Evolutionary conservation across 2,797 vertebrate species (phyloP), one percentile per base, ranked within the genome.

Genomic region (Pantherophis alleghaniensis): DNA sequence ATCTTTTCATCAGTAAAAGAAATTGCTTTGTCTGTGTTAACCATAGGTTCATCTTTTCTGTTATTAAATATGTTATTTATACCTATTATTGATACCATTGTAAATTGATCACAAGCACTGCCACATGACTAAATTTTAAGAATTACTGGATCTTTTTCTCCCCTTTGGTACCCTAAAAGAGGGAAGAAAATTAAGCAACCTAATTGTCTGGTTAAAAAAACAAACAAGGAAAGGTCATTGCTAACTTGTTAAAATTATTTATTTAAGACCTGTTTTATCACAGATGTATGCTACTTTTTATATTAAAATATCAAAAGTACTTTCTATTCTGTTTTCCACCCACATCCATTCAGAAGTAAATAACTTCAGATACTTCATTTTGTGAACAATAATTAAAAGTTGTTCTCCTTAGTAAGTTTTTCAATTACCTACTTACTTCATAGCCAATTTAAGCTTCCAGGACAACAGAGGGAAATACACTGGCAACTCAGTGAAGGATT

Each of bases 231-330:
- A 61, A 61, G 60, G 3, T 11, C 60, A 61, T 61, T 26, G 60
- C 1, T 61, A 61, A 61, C 24, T 3, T 86, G 91, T 86, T 91
- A 86, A 11, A 92, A 56, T 88, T 1, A 9, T 37, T 92, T 94
- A 91, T 91, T 92, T 47, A 56, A 53, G 13, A 87, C 1, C 18
- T 91, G 20, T 6, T 47, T 93, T 2, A 51, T 66, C 91, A 88
- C 2, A 91, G n/a, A 95, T 87, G 6, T 0, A 5, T 88, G 2
- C 86, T 59, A 94, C 66, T 92, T 95, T 95, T 95, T 61, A 96
- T 90, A 83, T 89, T 93, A 28, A 20, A 94, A 7, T 56, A 89
- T 74, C 91, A 20, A 61, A 26, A 7, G 92, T 10, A 2, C 86
- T 24, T 90, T 86, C 89, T 87, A 92, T 28, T 90, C 26, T 9